These are phyloP conservation scores for Napeogenes inachia DNA, from an alignment of 2,888 invertebrate species.

Conservation along the genomic window DNA sequence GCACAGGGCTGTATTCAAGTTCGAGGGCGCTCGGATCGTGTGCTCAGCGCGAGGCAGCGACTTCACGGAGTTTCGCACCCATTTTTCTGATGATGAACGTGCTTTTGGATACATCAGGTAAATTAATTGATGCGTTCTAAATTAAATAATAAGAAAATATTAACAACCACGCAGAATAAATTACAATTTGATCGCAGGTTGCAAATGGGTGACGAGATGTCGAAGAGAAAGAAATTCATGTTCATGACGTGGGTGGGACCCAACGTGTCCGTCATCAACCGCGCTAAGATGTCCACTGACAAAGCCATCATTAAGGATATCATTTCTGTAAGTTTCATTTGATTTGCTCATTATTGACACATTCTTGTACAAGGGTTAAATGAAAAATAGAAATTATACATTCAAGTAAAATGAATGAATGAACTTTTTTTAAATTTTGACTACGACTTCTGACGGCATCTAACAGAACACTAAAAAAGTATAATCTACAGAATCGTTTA, in stretches of 20 bases:
- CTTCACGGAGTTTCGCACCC: constrained; percentile 82
- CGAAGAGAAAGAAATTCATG: constrained; percentile 87
- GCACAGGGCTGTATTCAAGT: constrained; percentile 85
- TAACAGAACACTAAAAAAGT: too few relatives aligned
- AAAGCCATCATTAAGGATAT: constrained; percentile 87
- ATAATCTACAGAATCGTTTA: too few relatives aligned
- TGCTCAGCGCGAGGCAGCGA: constrained; percentile 82
- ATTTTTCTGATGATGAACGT: constrained; percentile 84
- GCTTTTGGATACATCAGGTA: constrained; percentile 85
- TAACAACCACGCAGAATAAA: neutral
- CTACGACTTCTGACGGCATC: too few relatives aligned
- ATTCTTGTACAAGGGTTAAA: too few relatives aligned
- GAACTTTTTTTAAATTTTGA: too few relatives aligned
- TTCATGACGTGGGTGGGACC: constrained; percentile 88
- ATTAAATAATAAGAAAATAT: too few relatives aligned
- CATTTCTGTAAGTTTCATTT: constrained; percentile 79
- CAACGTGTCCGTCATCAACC: constrained; percentile 84
- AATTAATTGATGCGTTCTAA: neutral
- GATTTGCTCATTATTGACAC: neutral
- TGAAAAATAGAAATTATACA: too few relatives aligned
- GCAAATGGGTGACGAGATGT: constrained; percentile 90
- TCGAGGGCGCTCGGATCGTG: constrained; percentile 82
- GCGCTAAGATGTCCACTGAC: constrained; percentile 90
- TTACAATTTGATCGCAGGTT: constrained; percentile 55
- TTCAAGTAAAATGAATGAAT: too few relatives aligned